Evolutionary conservation across 1,140 invertebrate species (phyloP), one percentile per base, ranked within the genome.

Genomic region (Heterodera schachtii): DNA sequence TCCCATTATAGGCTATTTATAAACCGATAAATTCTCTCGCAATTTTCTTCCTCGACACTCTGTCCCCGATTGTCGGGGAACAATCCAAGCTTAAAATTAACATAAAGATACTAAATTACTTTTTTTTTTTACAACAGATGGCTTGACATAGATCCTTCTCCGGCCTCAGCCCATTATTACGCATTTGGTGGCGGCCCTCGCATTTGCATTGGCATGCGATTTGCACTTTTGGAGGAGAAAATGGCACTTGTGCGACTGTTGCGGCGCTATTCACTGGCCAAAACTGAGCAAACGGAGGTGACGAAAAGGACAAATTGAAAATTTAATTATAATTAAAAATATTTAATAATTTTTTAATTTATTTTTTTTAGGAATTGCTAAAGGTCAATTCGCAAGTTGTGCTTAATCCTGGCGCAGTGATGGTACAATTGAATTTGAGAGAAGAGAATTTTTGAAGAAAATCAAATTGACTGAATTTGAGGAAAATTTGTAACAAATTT

Each of bases 221-320:
- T 94, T 75, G 93, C 93, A 2, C 75, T 93, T 3, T 83, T 94
- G 74, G 92, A 94, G 87, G 91, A 92, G 0, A 94, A 94, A 90
- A 83, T 94, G 66, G 92, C 93, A 4, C 44, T 92, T 3, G 87
- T 88, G 7, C 66, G 79, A 16, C 67, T 91, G 0, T 60, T 92
- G 41, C 85, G 86, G 73, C 87, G 85, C 31, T 89, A 47, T 78
- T 43, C 49, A 16, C 21, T 79, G 16, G n/a, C 71, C 31, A n/a
- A 16, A 46, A 60, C 73, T n/a, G n/a, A 4, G 16, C 16, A 83
- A 60, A 79, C 83, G 21, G 31, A 70, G 64, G 77, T 78, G 47
- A 2, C 49, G 31, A 31, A 31, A 31, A 31, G 31, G 31, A 1
- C 31, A 31, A 31, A 31, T 31, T 31, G 31, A 31, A 31, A 31